phyloP scores from a whole-genome alignment of 1,140 invertebrate species.

The Drosophila pseudoobscura region DNA sequence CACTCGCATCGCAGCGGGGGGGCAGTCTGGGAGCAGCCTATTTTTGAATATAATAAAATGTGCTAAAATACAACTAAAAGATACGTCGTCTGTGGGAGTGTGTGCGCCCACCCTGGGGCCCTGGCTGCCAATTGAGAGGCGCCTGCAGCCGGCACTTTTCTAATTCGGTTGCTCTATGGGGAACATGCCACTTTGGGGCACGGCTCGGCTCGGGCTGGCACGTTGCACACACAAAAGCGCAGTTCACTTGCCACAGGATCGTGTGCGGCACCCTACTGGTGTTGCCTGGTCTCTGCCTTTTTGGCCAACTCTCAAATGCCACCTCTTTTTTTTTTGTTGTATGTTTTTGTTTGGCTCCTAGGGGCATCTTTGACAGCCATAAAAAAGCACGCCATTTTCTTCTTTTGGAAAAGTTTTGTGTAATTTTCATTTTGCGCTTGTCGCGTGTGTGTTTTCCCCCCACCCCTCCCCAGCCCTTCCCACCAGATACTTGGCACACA shows the following conservation, averaged over 20 bases:
- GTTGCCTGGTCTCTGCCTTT: constrained; percentile 8
- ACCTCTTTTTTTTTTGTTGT: neutral
- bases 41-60: constrained; percentile 77
- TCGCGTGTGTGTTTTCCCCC: constrained; percentile 40
- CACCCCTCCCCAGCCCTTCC: constrained; percentile 21
- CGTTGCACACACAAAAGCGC: constrained; percentile 52
- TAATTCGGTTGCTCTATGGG: constrained; percentile 65
- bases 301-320: constrained; percentile 21
- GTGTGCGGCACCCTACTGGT: constrained; percentile 8
- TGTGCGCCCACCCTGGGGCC: neutral
- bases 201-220: constrained; percentile 18
- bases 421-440: constrained; percentile 61
- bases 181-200: constrained; percentile 9
- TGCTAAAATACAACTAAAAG: constrained; percentile 61
- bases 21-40: constrained; percentile 58
- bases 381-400: constrained; percentile 58
- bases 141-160: constrained; percentile 75
- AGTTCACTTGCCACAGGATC: constrained; percentile 31
- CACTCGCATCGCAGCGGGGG: constrained; percentile 39
- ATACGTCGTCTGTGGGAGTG: constrained; percentile 19
- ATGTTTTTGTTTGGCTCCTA: constrained; percentile 42
- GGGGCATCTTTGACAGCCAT: constrained; percentile 56
- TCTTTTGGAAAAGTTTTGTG: constrained; percentile 56
- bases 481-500: constrained; percentile 45
- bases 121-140: constrained; percentile 58